Base-by-base conservation (phyloP, 2,888 invertebrate genomes). In the Alentia gelatinosa region DNA sequence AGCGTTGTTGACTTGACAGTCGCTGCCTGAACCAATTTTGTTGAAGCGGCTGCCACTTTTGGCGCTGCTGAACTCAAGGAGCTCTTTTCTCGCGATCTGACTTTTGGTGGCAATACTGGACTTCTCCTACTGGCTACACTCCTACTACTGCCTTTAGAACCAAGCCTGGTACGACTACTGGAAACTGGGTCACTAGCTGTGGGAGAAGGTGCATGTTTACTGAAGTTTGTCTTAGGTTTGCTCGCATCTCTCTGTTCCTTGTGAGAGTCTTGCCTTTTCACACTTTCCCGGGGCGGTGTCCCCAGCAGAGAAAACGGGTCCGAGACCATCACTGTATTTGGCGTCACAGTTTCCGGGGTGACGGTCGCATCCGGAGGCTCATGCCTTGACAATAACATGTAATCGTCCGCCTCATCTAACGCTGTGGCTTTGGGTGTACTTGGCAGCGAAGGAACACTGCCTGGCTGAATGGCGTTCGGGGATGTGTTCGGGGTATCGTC, bases 71-170 rank as follows among this genome's bases (percentile, higher is more conserved):
- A 33, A 1, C 26, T 83, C n/a, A 37, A 26, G 26, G 47, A 47
- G 26, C 42, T 86, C 50, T 47, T 42, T 42, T 40, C 26, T 19
- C 30, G 42, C 0, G 86, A 50, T 86, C 47, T 23, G 33, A 47
- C 35, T 30, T 86, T 86, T 4, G 86, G 86, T 19, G 86, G 86
- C 23, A 86, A 50, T 26, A 86, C 86, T 4, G 86, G 86, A 42
- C 86, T 86, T 47, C 47, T 86, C 86, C 86, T 86, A 4, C 30
- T 86, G 15, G 37, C 12, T 0, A 12, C 15, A n/a, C n/a, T 79
- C 12, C 39, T 79, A 19, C 33, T 12, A 23, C 63, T 63, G 30
- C 79, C 39, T 19, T 79, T 79, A n/a, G 79, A 79, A 35, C 79
- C 79, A 19, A 79, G 23, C 37, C 79, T 3, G 39, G 0, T 79